phyloP scores from a whole-genome alignment of 92 coral and sea anemone genomes.

The Palythoa grandiflora region DNA sequence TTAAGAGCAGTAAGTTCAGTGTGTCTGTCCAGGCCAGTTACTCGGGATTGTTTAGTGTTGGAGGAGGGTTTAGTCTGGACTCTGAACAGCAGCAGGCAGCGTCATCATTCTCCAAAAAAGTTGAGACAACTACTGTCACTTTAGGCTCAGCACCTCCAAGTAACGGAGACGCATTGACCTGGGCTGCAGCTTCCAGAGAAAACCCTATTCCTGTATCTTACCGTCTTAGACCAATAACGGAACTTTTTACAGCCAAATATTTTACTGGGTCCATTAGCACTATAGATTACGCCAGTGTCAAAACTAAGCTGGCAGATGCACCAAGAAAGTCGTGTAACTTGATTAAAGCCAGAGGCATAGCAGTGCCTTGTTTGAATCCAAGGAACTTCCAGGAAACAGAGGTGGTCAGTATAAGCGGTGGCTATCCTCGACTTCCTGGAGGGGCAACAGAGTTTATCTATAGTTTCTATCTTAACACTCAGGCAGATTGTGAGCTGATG shows the following conservation, averaged over 20 bases:
- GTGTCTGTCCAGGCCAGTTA: conserved; percentile 74
- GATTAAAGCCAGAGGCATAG: background rate
- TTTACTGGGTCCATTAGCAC: background rate
- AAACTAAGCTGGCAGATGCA: background rate
- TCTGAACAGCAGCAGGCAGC: conserved; percentile 64
- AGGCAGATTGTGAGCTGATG: conserved; percentile 27
- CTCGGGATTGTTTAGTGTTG: conserved; percentile 64
- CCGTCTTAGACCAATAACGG: conserved; percentile 46
- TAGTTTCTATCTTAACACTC: background rate
- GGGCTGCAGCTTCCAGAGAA: conserved; percentile 61
- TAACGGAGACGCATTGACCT: conserved; percentile 64
- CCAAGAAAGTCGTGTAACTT: background rate
- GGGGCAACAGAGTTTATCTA: background rate
- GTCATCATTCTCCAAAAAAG: conserved; percentile 57
- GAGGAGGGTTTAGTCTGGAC: conserved; percentile 69
- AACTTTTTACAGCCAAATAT: conserved; percentile 52
- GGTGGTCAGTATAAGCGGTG: background rate
- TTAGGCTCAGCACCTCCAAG: conserved; percentile 71
- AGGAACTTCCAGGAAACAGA: background rate
- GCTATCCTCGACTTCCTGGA: background rate
- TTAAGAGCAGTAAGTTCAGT: conserved; percentile 10
- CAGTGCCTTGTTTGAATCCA: background rate
- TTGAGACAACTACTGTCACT: conserved; percentile 61
- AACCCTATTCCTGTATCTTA: conserved; percentile 66
- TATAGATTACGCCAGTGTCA: background rate